Percentiles rank a stretch among this genome's conserved stretches.
Evolutionary conservation across 2,797 vertebrate species (phyloP).

Genomic region (Hybognathus amarus): DNA sequence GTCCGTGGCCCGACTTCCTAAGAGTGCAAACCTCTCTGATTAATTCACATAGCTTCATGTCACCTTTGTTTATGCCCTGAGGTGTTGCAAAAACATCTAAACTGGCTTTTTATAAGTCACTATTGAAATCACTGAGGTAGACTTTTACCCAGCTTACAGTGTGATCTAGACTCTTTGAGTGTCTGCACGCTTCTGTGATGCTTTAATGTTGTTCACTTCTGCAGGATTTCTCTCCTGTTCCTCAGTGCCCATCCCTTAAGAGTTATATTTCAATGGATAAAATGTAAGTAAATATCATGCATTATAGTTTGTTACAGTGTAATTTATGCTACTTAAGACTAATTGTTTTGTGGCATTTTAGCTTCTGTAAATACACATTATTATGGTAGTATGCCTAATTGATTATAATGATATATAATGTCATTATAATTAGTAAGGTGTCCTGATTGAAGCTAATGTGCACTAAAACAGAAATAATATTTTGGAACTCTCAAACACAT

Average conservation of each 20-base stretch:
- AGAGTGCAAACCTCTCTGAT: constrained; percentile 35
- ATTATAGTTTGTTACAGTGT: not conserved
- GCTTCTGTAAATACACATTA: not conserved
- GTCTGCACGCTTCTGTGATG: not conserved
- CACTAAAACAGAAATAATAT: not conserved
- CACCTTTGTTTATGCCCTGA: not conserved
- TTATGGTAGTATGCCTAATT: not conserved
- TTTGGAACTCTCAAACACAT: not conserved
- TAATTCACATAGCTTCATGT: constrained; percentile 7
- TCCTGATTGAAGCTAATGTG: not conserved
- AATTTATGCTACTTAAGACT: not conserved
- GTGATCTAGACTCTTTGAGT: not conserved
- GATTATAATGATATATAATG: not conserved
- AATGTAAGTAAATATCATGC: not conserved
- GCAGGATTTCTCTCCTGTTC: not conserved
- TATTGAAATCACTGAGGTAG: not conserved
- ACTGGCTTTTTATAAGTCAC: not conserved
- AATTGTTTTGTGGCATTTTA: constrained; percentile 4
- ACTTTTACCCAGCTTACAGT: not conserved
- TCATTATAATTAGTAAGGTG: not conserved
- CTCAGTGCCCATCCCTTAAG: not conserved
- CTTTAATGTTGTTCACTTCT: not conserved
- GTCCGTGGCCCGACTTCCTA: constrained; percentile 27
- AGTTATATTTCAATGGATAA: not conserved
- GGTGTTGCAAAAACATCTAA: not conserved